A percentile compares a stretch with the other conserved stretches of the same genome.
These are phyloP conservation scores for Priocnemis perturbator DNA, from an alignment of 2,888 invertebrate species.

Conservation along the genomic window DNA sequence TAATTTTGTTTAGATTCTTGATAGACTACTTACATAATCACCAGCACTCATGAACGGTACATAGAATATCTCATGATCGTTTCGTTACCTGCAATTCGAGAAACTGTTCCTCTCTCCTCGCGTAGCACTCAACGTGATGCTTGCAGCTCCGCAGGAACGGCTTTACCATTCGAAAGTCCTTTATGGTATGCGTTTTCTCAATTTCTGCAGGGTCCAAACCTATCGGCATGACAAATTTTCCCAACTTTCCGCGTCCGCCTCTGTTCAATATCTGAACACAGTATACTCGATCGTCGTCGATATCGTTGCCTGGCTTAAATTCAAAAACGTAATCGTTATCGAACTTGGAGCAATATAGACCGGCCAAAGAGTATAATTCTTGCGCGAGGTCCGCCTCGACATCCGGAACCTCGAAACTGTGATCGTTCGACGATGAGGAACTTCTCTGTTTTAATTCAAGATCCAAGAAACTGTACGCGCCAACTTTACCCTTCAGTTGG, in stretches of 20 bases:
- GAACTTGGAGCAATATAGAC: conserved; percentile 31
- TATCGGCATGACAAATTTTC: conserved; percentile 45
- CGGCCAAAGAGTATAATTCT: conserved; percentile 20
- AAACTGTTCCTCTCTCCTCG: neutral
- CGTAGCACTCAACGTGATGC: conserved; percentile 41
- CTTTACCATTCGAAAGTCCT: conserved; percentile 25
- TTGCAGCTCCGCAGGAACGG: conserved; percentile 41
- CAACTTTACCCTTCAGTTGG: too few relatives aligned
- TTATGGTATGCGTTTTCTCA: conserved; percentile 28
- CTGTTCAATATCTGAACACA: conserved; percentile 36
- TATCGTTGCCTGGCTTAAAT: conserved; percentile 16
- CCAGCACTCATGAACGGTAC: too few relatives aligned
- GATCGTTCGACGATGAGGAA: too few relatives aligned
- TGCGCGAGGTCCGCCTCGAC: neutral
- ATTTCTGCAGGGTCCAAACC: conserved; percentile 36
- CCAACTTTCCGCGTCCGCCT: conserved; percentile 26
- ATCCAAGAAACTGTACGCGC: too few relatives aligned
- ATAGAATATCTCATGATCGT: neutral
- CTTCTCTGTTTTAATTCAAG: too few relatives aligned
- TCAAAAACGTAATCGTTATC: conserved; percentile 15
- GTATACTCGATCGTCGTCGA: conserved; percentile 13
- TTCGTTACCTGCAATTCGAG: too few relatives aligned
- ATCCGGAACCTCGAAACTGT: neutral
- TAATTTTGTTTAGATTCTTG: too few relatives aligned
- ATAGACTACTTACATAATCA: too few relatives aligned